These are phyloP conservation scores for Trachurus trachurus DNA, from an alignment of 2,797 vertebrate species.

Conservation along the genomic window DNA sequence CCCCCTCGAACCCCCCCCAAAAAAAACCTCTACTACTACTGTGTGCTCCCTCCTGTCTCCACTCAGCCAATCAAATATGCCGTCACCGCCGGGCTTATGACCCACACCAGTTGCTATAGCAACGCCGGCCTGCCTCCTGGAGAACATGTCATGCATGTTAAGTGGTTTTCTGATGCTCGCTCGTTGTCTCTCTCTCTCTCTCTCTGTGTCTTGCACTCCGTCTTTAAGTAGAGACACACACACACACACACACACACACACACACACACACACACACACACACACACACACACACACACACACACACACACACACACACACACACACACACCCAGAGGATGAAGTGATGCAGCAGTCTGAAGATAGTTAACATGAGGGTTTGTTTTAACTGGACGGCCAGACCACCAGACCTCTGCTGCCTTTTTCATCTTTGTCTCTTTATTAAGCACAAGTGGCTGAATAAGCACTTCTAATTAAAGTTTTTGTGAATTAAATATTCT, in stretches of 20 bases:
- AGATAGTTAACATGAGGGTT: constrained; percentile 46
- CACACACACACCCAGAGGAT: background rate
- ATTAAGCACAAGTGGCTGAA: constrained; percentile 7
- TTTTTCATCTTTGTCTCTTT: background rate
- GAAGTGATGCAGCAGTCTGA: constrained; percentile 39
- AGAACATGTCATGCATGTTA: constrained; percentile 99
- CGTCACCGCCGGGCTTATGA: constrained; percentile 90
- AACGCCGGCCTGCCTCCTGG: constrained; percentile 89
- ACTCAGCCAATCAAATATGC: constrained; percentile 95
- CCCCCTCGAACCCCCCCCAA: background rate
- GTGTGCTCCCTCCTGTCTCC: constrained; percentile 78
- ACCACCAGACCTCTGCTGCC: background rate
- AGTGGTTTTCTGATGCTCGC: constrained; percentile 86
- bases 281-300: constrained; percentile 27
- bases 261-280: no score
- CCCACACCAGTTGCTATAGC: constrained; percentile 89
- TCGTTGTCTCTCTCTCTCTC: constrained; percentile 56
- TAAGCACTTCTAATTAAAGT: background rate
- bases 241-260: constrained; percentile 6
- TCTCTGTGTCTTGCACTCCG: constrained; percentile 23
- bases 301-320: constrained; percentile 29
- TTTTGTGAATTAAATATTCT: background rate
- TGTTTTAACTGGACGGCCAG: constrained; percentile 14
- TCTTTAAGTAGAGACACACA: constrained; percentile 52
- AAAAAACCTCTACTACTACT: background rate